Evolutionary conservation across 1,140 invertebrate genomes (phyloP).

Genomic region (Heliconius melpomene): DNA sequence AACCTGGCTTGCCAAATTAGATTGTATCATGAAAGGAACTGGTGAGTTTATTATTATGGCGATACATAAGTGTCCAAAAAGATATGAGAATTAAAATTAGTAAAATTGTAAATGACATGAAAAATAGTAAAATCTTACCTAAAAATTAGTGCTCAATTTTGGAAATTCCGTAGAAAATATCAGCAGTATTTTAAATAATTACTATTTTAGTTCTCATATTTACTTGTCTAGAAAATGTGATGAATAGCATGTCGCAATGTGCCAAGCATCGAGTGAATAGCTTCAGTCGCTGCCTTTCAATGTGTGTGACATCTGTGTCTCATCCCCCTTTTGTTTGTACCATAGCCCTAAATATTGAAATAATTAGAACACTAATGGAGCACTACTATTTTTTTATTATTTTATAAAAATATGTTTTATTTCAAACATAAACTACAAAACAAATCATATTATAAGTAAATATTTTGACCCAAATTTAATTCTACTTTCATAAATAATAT

Average conservation of each 20-base stretch:
- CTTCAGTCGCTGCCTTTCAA: conserved; percentile 54
- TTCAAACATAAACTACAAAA: too few relatives aligned
- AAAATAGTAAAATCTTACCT: neutral
- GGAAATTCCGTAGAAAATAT: neutral
- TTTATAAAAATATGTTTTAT: too few relatives aligned
- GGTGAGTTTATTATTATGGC: conserved; percentile 57
- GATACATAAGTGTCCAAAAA: neutral
- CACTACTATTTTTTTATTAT: neutral
- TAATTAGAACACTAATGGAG: conserved; percentile 4
- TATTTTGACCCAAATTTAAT: too few relatives aligned
- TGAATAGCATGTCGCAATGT: conserved; percentile 64
- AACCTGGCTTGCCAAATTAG: conserved; percentile 99
- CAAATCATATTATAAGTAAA: too few relatives aligned
- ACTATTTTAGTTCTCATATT: conserved; percentile 31
- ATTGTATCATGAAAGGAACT: conserved; percentile 97
- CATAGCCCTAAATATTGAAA: neutral
- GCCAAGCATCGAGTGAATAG: conserved; percentile 50
- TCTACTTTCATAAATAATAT: too few relatives aligned
- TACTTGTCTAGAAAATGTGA: conserved; percentile 32
- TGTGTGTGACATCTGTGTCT: conserved; percentile 64
- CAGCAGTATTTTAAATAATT: too few relatives aligned
- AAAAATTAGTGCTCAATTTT: neutral
- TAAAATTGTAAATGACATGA: neutral
- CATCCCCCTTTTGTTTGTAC: conserved; percentile 42
- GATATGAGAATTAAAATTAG: conserved; percentile 37